Evolutionary conservation across 2,113 vertebrate species (phyloP).

Genomic region (Pangasianodon gigas): DNA sequence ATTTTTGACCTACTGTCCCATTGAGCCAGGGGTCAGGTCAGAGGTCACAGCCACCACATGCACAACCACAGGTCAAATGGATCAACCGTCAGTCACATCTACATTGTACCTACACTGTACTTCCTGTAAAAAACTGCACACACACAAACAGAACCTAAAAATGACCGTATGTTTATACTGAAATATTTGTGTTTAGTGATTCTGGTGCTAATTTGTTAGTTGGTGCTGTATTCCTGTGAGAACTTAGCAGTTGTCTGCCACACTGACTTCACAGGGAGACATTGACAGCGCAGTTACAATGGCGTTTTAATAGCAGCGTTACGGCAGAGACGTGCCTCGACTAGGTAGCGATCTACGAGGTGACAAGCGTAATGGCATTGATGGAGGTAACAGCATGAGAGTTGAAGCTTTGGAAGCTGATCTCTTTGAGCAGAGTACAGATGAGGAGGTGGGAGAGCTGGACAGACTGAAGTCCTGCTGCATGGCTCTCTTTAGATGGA

Average conservation of each 20-base stretch:
- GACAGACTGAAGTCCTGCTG: not conserved
- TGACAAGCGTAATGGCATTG: not conserved
- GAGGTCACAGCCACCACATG: constrained; percentile 38
- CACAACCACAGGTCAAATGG: not conserved
- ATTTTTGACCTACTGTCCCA: constrained; percentile 75
- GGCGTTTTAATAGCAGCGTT: not conserved
- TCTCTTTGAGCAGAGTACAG: not conserved
- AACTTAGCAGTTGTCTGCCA: not conserved
- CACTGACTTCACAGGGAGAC: not conserved
- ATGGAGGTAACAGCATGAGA: not conserved
- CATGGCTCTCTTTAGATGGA: not conserved
- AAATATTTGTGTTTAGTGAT: not conserved
- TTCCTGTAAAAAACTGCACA: not conserved
- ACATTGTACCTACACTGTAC: not conserved
- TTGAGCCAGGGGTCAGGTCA: constrained; percentile 74
- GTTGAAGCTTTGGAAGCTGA: not conserved
- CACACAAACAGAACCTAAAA: not conserved
- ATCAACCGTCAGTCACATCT: not conserved
- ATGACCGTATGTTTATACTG: not conserved
- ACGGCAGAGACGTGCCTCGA: not conserved
- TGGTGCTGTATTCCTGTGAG: not conserved
- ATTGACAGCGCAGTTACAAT: not conserved
- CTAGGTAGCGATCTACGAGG: not conserved
- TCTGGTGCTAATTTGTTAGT: not conserved
- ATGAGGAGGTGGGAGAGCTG: not conserved